Base-by-base conservation (phyloP, 2,888 invertebrate species). In the Aphidoletes aphidimyza region DNA sequence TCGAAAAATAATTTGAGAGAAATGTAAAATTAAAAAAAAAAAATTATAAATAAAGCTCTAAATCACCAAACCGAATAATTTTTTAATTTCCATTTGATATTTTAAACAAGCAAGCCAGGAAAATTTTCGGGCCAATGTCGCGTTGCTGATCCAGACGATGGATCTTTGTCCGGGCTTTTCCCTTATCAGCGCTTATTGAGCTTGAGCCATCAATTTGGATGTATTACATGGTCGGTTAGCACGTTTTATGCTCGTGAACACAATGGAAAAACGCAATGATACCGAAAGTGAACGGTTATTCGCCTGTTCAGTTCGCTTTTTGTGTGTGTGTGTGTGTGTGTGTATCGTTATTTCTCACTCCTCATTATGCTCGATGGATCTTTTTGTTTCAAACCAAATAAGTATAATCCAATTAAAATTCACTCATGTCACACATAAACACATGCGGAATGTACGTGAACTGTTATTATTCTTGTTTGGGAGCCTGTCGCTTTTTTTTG, bases 361-460 rank as follows among this genome's bases (percentile, higher is more conserved):
- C 36, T 9, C 78, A 5, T n/a, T 11, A n/a, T n/a, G n/a, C n/a
- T n/a, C n/a, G n/a, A n/a, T 17, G 36, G 26, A 30, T 34, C 69
- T 30, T 69, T 69, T 69, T 69, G 54, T 69, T 69, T 84, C 59
- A 69, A 84, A 84, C 59, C 59, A 83, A 85, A 85, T 54, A 85
- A 85, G 85, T 83, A 54, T 54, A 85, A 85, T 85, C 85, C 85
- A 85, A 85, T 85, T 85, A 85, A 85, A 85, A 85, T 85, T 85
- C 83, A 85, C 85, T 85, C 85, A 85, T 85, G 85, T 85, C 85
- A 85, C 84, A 59, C 69, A 69, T 69, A 69, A 69, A 69, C 69
- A 69, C 81, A 81, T 81, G 81, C 81, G 81, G 81, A 36, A 81
- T 69, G 69, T 69, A 69, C 69, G 69, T 30, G 69, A 69, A 69